Base-by-base conservation (phyloP, 53 echinoderm and acorn worm genomes). In the Crossaster papposus region DNA sequence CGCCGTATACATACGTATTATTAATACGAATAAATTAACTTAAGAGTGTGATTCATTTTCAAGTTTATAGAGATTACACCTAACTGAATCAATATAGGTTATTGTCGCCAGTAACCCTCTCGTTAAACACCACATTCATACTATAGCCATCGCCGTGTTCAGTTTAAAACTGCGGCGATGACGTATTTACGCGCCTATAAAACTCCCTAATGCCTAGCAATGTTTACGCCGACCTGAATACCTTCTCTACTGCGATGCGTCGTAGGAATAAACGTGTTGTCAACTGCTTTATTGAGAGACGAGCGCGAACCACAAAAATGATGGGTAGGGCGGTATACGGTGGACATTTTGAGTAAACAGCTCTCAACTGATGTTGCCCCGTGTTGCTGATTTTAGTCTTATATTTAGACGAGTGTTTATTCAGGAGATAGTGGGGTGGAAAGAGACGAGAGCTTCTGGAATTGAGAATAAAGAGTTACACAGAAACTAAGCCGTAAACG, bases 191-290 rank as follows among this genome's bases (percentile, higher is more conserved):
- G 23, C 64, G 36, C 65, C 17, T 15, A 44, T 44, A 83, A 64
- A 70, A 83, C 52, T 15, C 51, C 85, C 72, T 54, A 85, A 85
- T 85, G 85, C 54, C 73, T 20, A n/a, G 28, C n/a, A 30, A 17
- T 85, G 85, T 85, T 85, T 85, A 85, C 53, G 11, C 52, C 26
- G 85, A 85, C 85, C 85, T 22, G 32, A 85, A 85, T 85, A 85
- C 85, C 54, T 26, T 20, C 22, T 44, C 18, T 68, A 65, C 38
- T 83, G 29, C 51, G 15, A 83, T 24, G 62, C 24, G 28, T 33
- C 58, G 17, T 20, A 34, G 31, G 79, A 35, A 65, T 83, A 29
- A 81, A 55, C 34, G 35, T 33, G 31, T 81, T 58, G 18, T 1
- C 24, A 26, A 65, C 75, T 17, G 22, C 34, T 17, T 32, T 14